These are phyloP conservation scores for Pseudorhombus dupliciocellatus DNA, from an alignment of 2,113 vertebrate species.

Conservation along the genomic window DNA sequence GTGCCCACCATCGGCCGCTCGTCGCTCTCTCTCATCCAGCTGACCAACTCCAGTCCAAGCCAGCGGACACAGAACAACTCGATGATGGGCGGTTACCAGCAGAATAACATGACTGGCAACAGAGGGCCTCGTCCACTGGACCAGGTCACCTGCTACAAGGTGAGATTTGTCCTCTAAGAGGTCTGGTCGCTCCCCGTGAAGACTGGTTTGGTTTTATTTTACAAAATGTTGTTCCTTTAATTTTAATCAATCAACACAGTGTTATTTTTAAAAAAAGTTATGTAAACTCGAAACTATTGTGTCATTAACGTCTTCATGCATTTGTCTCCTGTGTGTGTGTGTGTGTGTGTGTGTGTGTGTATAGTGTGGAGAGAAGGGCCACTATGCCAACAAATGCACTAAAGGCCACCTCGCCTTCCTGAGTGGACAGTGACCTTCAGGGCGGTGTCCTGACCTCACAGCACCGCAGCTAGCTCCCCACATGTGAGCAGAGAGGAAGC, in stretches of 20 bases:
- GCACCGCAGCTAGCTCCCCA: neutral
- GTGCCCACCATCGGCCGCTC: slow-evolving; percentile 67
- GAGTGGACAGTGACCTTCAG: slow-evolving; percentile 89
- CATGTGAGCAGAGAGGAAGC: slow-evolving; percentile 3
- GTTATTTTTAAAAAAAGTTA: no score
- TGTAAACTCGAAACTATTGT: neutral
- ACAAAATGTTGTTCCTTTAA: no score
- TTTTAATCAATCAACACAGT: neutral
- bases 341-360: slow-evolving; percentile 55
- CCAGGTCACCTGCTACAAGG: slow-evolving; percentile 99
- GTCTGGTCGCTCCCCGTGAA: neutral
- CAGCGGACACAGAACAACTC: slow-evolving; percentile 87
- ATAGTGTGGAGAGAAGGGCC: slow-evolving; percentile 98
- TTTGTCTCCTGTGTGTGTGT: neutral
- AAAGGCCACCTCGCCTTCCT: slow-evolving; percentile 98
- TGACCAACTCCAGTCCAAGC: slow-evolving; percentile 87
- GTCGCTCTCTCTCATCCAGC: slow-evolving; percentile 87
- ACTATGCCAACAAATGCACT: slow-evolving; percentile 99
- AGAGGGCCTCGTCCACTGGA: slow-evolving; percentile 94
- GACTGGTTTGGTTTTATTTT: neutral
- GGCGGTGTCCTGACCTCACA: neutral
- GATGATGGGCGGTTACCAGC: slow-evolving; percentile 77
- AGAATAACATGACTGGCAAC: slow-evolving; percentile 87
- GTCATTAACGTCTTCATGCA: slow-evolving; percentile 14
- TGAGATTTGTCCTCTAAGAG: slow-evolving; percentile 57